A percentile compares a stretch with the other conserved stretches of the same genome.
phyloP scores from a whole-genome alignment of 2,888 invertebrate species.

The Bombylius discolor region DNA sequence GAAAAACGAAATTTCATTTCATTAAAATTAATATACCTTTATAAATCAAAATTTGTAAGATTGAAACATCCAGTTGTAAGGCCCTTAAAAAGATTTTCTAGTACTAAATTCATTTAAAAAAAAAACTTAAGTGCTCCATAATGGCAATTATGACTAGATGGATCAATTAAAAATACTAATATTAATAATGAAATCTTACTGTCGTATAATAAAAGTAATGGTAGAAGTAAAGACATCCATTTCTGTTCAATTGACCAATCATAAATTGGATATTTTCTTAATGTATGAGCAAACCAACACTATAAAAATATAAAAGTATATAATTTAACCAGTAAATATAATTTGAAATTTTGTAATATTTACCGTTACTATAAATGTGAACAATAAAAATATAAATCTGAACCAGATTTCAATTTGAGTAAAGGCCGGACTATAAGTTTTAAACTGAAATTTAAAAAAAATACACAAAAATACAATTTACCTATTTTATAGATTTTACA shows the following conservation, averaged over 20 bases:
- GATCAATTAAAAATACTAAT: too few relatives aligned
- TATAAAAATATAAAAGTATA: constrained; percentile 31
- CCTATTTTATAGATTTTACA: too few relatives aligned
- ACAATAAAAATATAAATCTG: constrained; percentile 78
- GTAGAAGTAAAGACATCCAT: constrained; percentile 83
- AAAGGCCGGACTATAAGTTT: constrained; percentile 90
- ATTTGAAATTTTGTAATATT: constrained; percentile 34
- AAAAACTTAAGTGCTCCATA: too few relatives aligned
- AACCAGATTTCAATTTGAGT: constrained; percentile 98
- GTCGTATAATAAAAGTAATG: constrained; percentile 77
- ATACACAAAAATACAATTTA: neutral
- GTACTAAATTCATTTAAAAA: too few relatives aligned
- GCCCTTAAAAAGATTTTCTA: too few relatives aligned
- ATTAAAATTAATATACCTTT: neutral
- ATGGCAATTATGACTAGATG: too few relatives aligned
- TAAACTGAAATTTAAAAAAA: constrained; percentile 56
- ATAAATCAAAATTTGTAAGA: too few relatives aligned
- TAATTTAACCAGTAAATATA: neutral
- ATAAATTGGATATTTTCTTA: constrained; percentile 72
- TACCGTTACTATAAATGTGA: constrained; percentile 78
- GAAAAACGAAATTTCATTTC: neutral
- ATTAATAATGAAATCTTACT: constrained; percentile 45
- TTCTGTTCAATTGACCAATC: constrained; percentile 98
- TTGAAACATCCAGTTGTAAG: too few relatives aligned
- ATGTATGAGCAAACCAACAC: constrained; percentile 87